Percentiles rank a stretch among this genome's conserved stretches.
Conservation (phyloP, 2,797 vertebrate species). For the Notoglanidium macrostoma region DNA sequence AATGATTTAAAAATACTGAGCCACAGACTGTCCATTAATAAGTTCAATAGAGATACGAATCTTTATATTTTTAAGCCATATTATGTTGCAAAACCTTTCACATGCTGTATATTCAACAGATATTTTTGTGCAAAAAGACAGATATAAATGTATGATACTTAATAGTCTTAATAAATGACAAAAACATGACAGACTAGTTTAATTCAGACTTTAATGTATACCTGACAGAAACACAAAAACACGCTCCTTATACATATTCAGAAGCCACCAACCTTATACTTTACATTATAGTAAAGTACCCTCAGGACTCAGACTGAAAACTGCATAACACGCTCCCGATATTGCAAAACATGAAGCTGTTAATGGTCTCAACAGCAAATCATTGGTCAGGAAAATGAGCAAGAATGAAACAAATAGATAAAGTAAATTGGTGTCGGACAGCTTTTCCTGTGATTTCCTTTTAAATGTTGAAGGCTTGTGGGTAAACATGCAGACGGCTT, state of each 20-base stretch:
- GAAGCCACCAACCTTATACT: not conserved
- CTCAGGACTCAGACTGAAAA: no score
- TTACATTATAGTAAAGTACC: not conserved
- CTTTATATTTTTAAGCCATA: not conserved
- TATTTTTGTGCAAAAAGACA: not conserved
- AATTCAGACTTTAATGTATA: not conserved
- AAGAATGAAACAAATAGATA: no score
- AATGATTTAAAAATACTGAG: not conserved
- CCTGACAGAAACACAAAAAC: slow-evolving; percentile 5
- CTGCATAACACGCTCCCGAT: no score
- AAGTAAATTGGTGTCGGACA: no score
- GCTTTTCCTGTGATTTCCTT: no score
- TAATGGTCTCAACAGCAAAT: no score
- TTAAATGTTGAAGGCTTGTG: no score
- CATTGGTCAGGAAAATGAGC: no score
- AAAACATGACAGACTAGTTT: not conserved
- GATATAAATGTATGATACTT: not conserved
- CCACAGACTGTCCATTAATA: not conserved
- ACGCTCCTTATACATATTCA: not conserved
- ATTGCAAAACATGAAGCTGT: no score
- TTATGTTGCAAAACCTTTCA: not conserved
- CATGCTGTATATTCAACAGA: not conserved
- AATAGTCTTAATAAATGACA: not conserved
- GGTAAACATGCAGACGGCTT: no score
- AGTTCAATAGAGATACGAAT: not conserved